Evolutionary conservation across 2,113 vertebrate genomes (phyloP).

Genomic region (Lepisosteus osseus): DNA sequence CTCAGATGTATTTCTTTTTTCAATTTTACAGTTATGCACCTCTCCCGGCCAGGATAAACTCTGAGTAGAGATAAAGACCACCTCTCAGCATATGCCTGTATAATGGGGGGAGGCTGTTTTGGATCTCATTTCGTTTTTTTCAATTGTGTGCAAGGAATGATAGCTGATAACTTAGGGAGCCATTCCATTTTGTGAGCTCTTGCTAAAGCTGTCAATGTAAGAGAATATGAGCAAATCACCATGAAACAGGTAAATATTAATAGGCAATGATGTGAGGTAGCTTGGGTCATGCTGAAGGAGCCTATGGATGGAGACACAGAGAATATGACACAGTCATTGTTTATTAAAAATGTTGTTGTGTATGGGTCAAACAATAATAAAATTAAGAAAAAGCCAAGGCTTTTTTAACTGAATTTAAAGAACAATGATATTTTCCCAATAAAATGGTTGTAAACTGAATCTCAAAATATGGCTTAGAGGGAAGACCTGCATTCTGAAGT

Average conservation of each 20-base stretch:
- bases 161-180: constrained; percentile 20
- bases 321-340: no score
- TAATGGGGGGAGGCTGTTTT: constrained; percentile 5
- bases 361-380: no score
- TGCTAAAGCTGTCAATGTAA: background rate
- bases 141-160: constrained; percentile 9
- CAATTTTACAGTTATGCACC: constrained; percentile 43
- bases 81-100: constrained; percentile 12
- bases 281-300: no score
- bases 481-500: no score
- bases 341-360: no score
- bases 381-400: no score
- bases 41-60: constrained; percentile 38
- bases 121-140: constrained; percentile 14
- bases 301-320: no score
- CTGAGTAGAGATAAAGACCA: constrained; percentile 35
- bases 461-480: no score
- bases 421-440: no score
- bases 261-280: no score
- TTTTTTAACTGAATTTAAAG: no score
- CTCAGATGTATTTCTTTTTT: constrained; percentile 59
- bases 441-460: no score
- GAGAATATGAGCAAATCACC: background rate
- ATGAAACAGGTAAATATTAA: background rate
- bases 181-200: background rate